phyloP scores from a whole-genome alignment of 2,888 invertebrate genomes.

The Cryptocephalus moraei region DNA sequence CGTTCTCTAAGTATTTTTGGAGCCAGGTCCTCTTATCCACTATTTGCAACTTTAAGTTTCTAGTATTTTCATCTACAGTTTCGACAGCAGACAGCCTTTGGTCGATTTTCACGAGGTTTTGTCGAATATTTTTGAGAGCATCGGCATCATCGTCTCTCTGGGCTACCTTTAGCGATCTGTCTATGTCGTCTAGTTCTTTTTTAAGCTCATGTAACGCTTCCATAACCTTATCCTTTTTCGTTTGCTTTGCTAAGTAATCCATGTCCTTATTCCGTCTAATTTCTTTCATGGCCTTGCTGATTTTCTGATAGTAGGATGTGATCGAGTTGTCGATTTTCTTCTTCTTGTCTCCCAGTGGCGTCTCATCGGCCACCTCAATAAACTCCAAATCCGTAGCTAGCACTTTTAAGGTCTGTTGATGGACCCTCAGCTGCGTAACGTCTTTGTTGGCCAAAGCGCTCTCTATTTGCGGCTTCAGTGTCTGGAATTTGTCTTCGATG shows the following conservation, averaged over 20 bases:
- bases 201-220: conserved; percentile 17
- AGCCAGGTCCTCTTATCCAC: conserved; percentile 12
- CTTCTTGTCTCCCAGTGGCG: conserved; percentile 15
- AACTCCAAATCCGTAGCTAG: conserved; percentile 20
- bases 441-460: conserved; percentile 19
- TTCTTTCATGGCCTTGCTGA: conserved; percentile 14
- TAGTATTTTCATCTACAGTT: conserved; percentile 12
- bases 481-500: conserved; percentile 16
- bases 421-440: conserved; percentile 14
- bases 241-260: conserved; percentile 11
- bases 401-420: conserved; percentile 15
- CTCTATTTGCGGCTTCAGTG: conserved; percentile 14
- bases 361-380: conserved; percentile 12
- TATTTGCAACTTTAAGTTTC: conserved; percentile 9
- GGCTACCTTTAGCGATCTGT: conserved; percentile 6
- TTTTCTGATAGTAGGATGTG: conserved; percentile 12
- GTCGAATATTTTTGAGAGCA: conserved; percentile 6
- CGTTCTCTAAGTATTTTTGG: conserved; percentile 9
- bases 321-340: conserved; percentile 12
- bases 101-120: conserved; percentile 11
- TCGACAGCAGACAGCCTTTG: conserved; percentile 13
- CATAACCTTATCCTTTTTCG: conserved; percentile 10
- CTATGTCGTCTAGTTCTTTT: conserved; percentile 12
- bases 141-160: conserved; percentile 4
- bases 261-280: conserved; percentile 14